phyloP scores from a whole-genome alignment of 2,888 invertebrate species.

The Ptilodon capucinus region DNA sequence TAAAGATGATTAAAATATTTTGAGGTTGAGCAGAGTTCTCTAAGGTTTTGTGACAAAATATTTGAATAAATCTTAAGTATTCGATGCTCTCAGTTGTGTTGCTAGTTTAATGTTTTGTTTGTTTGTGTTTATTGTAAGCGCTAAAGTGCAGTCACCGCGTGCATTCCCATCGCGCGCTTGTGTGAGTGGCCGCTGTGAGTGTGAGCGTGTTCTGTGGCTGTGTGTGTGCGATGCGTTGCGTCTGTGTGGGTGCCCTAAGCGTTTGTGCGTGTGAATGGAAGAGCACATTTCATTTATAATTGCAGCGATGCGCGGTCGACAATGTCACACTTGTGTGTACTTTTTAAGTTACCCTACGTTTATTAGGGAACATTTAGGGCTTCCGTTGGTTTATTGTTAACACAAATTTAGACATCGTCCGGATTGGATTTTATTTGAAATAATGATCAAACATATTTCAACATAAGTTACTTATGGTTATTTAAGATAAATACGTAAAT shows the following conservation, averaged over 20 bases:
- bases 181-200: constrained; percentile 55
- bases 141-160: constrained; percentile 82
- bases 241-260: constrained; percentile 65
- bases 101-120: constrained; percentile 77
- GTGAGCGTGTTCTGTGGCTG: constrained; percentile 53
- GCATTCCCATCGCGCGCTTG: constrained; percentile 69
- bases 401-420: constrained; percentile 9
- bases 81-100: constrained; percentile 60
- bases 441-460: not conserved
- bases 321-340: constrained; percentile 69
- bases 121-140: constrained; percentile 81
- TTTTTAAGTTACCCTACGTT: constrained; percentile 61
- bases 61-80: constrained; percentile 47
- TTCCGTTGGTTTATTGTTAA: not conserved
- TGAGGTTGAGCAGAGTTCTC: not conserved
- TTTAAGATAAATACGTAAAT: constrained; percentile 39
- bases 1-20: not conserved
- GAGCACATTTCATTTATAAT: constrained; percentile 82
- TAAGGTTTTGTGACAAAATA: constrained; percentile 11
- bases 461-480: constrained; percentile 7
- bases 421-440: constrained; percentile 4
- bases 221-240: constrained; percentile 57
- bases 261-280: constrained; percentile 81
- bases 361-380: constrained; percentile 47
- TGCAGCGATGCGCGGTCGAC: constrained; percentile 79